These are phyloP conservation scores for Puntigrus tetrazona DNA, from an alignment of 2,113 vertebrate genomes.

Conservation along the genomic window DNA sequence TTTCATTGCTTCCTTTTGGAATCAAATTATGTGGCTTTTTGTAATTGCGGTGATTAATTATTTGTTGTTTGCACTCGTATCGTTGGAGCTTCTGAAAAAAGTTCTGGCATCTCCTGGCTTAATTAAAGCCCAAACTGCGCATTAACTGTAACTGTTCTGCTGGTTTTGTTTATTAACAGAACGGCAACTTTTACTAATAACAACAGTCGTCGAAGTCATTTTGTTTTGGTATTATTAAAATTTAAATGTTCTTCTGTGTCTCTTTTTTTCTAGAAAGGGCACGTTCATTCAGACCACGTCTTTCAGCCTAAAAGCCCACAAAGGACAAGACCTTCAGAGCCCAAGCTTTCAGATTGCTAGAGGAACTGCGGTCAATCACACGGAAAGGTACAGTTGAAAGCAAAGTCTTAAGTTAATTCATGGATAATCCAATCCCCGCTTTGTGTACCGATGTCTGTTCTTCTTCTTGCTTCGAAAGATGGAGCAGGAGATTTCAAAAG, in stretches of 20 bases:
- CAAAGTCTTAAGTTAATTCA: not conserved
- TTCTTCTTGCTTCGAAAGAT: conserved; percentile 73
- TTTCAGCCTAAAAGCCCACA: conserved; percentile 14
- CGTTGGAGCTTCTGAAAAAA: not conserved
- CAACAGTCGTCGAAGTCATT: not conserved
- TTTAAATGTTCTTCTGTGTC: not conserved
- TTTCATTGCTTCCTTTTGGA: not conserved
- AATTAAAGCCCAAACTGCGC: not conserved
- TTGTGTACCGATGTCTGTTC: not conserved
- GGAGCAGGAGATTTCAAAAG: conserved; percentile 97
- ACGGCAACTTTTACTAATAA: not conserved
- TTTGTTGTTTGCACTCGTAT: not conserved
- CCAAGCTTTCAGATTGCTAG: not conserved
- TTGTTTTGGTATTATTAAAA: not conserved
- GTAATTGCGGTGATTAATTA: not conserved
- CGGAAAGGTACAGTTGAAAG: conserved; percentile 15
- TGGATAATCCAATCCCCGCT: not conserved
- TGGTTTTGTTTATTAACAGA: not conserved
- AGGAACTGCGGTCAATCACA: conserved; percentile 3
- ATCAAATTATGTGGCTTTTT: not conserved
- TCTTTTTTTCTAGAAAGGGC: conserved; percentile 10
- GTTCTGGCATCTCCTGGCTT: not conserved
- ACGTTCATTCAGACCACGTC: conserved; percentile 32
- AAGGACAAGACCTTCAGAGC: conserved; percentile 17
- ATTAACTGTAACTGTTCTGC: not conserved